A percentile compares a stretch with the other conserved stretches of the same genome.
These are phyloP conservation scores for Empis livida DNA, from an alignment of 2,888 invertebrate genomes.

Conservation along the genomic window DNA sequence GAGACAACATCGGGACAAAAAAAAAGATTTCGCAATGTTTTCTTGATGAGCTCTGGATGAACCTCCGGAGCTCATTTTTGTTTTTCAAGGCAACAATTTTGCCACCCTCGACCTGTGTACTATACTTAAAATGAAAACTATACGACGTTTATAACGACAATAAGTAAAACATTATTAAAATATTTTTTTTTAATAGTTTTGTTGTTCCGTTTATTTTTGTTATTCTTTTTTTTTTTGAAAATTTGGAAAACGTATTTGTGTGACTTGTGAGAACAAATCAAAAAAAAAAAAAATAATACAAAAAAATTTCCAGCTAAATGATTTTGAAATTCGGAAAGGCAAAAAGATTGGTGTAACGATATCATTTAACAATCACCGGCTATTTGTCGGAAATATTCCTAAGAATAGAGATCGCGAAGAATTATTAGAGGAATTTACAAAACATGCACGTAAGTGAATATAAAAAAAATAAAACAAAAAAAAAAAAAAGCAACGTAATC, in stretches of 20 bases:
- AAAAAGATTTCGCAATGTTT: too few relatives aligned
- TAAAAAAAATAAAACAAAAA: not conserved
- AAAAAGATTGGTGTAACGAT: constrained; percentile 99
- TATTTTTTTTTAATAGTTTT: too few relatives aligned
- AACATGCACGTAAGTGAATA: constrained; percentile 97
- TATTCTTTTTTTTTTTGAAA: not conserved
- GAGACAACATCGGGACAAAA: too few relatives aligned
- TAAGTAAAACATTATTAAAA: too few relatives aligned
- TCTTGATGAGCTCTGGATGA: too few relatives aligned
- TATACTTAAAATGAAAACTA: too few relatives aligned
- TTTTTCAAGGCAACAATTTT: too few relatives aligned
- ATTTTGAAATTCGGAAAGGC: constrained; percentile 98
- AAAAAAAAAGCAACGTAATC: too few relatives aligned
- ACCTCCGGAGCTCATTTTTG: too few relatives aligned
- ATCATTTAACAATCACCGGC: constrained; percentile 99
- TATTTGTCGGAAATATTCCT: constrained; percentile 99
- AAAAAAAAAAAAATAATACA: not conserved
- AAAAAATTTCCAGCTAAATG: constrained; percentile 74
- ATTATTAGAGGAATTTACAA: constrained; percentile 98
- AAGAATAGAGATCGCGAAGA: constrained; percentile 99
- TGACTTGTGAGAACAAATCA: constrained; percentile 3
- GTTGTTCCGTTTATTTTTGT: too few relatives aligned
- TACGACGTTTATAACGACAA: too few relatives aligned
- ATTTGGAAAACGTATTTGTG: constrained; percentile 2
- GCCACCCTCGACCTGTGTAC: too few relatives aligned